Evolutionary conservation across 23 tunicate genomes (phyloP).

Genomic region (Aplidium turbinatum): DNA sequence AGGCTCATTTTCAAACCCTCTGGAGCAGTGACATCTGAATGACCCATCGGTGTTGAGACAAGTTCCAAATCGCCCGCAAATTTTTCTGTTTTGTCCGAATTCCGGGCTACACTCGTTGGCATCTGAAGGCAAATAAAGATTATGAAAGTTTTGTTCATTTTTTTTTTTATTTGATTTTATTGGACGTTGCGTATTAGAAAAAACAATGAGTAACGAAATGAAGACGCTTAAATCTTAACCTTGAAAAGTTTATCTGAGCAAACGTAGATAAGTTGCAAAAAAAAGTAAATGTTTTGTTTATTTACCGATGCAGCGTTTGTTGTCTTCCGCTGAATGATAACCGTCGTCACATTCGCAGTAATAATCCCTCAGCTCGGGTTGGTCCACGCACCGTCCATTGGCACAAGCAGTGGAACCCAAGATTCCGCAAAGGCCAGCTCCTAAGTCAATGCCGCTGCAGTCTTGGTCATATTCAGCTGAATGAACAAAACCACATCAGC

Average conservation of each 20-base stretch:
- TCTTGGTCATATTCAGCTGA: slow-evolving; percentile 75
- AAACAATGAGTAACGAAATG: no score
- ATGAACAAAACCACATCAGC: background rate
- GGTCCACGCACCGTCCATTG: slow-evolving; percentile 70
- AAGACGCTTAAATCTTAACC: no score
- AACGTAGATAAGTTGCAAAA: no score
- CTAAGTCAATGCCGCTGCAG: slow-evolving; percentile 24
- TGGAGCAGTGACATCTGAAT: slow-evolving; percentile 69
- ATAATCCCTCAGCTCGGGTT: slow-evolving; percentile 45
- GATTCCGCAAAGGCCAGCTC: slow-evolving; percentile 37
- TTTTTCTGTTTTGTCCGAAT: slow-evolving; percentile 18
- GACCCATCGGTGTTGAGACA: slow-evolving; percentile 85
- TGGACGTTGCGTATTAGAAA: no score
- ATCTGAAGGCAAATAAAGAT: slow-evolving; percentile 26
- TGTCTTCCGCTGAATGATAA: slow-evolving; percentile 50
- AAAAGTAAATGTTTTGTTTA: background rate
- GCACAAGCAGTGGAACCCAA: slow-evolving; percentile 73
- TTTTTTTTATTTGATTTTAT: no score
- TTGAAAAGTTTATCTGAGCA: no score
- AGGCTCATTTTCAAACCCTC: slow-evolving; percentile 73
- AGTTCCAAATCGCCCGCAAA: slow-evolving; percentile 82
- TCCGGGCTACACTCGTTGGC: slow-evolving; percentile 63
- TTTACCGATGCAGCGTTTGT: slow-evolving; percentile 73
- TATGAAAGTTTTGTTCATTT: background rate
- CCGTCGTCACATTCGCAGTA: slow-evolving; percentile 88